These are phyloP conservation scores for Anabas testudineus DNA, from an alignment of 2,797 vertebrate species.

Conservation along the genomic window DNA sequence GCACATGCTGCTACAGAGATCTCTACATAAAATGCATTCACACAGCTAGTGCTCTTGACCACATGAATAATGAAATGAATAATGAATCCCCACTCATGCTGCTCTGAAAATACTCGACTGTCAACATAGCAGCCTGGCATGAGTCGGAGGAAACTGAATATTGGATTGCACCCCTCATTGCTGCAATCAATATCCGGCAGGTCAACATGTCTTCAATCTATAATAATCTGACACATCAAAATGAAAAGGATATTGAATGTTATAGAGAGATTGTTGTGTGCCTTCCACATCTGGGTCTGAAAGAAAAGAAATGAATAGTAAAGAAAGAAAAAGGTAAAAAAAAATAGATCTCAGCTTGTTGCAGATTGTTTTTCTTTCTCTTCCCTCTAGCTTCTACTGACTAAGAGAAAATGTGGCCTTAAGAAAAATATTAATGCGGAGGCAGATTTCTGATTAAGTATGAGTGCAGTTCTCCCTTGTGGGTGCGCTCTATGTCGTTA, in stretches of 20 bases:
- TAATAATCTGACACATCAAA: conserved; percentile 48
- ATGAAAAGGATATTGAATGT: conserved; percentile 58
- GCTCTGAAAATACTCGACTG: conserved; percentile 70
- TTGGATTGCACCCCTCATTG: conserved; percentile 56
- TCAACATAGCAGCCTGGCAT: conserved; percentile 54
- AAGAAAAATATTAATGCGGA: conserved; percentile 45
- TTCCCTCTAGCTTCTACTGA: conserved; percentile 21
- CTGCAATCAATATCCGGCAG: conserved; percentile 65
- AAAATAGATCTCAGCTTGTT: background rate
- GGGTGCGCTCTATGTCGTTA: conserved; percentile 37
- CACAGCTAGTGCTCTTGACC: conserved; percentile 28
- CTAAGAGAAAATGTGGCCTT: conserved; percentile 34
- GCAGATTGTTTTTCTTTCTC: conserved; percentile 22
- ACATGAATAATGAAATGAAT: conserved; percentile 80
- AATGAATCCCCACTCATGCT: conserved; percentile 67
- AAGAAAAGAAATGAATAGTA: background rate
- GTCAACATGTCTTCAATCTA: conserved; percentile 24
- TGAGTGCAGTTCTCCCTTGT: conserved; percentile 21
- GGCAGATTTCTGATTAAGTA: conserved; percentile 39
- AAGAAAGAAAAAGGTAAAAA: background rate
- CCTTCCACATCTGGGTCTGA: background rate
- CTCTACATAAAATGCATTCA: conserved; percentile 34
- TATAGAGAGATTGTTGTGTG: background rate
- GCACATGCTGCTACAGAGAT: conserved; percentile 5
- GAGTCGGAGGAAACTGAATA: conserved; percentile 52